Conservation (phyloP, 2,113 vertebrate species). For the Synchiropus splendidus region DNA sequence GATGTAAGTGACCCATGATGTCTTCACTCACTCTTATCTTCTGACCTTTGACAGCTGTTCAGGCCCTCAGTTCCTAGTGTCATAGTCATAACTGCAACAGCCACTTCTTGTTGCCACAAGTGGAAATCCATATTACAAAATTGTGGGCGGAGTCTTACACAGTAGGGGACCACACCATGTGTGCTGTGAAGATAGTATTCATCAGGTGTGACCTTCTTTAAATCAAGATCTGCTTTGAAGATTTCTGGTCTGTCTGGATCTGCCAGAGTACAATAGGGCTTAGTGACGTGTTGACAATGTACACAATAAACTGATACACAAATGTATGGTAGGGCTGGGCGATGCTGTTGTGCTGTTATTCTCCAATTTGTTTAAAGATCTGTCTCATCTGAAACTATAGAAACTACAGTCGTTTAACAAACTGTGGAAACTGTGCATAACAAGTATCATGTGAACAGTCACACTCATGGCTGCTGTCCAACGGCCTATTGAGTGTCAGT, state of each 20-base stretch:
- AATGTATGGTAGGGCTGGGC: no score
- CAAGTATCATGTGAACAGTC: no score
- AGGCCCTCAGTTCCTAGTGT: not conserved
- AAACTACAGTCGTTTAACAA: no score
- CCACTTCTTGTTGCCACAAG: not conserved
- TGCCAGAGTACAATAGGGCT: no score
- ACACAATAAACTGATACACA: no score
- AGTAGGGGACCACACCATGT: not conserved
- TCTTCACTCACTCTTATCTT: not conserved
- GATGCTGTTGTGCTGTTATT: no score
- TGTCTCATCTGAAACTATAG: no score
- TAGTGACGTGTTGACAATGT: no score
- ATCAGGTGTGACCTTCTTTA: not conserved
- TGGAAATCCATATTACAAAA: not conserved
- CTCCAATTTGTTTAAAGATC: no score
- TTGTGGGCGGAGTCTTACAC: not conserved
- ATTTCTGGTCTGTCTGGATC: not conserved
- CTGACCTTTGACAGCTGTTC: not conserved
- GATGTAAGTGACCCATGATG: slow-evolving; percentile 70
- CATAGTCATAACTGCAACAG: not conserved
- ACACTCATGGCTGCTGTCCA: no score
- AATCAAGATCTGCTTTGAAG: not conserved
- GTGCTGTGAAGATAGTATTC: not conserved
- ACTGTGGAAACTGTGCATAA: no score
- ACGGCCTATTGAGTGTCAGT: no score